Conservation (phyloP, 1,140 invertebrate species). For the Wasmannia auropunctata region DNA sequence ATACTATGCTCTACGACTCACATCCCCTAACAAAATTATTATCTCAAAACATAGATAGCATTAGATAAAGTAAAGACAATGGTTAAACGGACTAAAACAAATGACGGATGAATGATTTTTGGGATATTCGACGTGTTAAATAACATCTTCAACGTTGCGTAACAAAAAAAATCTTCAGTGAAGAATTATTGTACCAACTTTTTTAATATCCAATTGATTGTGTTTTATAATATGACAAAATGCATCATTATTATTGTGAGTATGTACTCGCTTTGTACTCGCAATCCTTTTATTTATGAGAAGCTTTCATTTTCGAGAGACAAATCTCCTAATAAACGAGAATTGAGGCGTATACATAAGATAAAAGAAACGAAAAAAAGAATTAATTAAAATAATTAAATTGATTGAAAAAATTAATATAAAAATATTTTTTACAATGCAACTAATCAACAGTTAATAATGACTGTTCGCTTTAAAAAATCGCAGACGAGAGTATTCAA, state of each 20-base stretch:
- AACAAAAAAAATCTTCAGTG: conserved; percentile 13
- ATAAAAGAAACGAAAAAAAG: not conserved
- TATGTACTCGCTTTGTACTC: not conserved
- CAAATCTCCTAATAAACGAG: not conserved
- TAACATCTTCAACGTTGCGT: conserved; percentile 6
- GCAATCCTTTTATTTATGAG: not conserved
- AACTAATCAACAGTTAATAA: not conserved
- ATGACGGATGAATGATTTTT: not conserved
- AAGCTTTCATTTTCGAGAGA: not conserved
- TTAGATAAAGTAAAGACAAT: not conserved
- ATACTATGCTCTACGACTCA: conserved; percentile 28
- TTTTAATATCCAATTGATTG: not conserved
- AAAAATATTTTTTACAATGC: not conserved
- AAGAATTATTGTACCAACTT: not conserved
- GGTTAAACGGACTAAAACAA: not conserved
- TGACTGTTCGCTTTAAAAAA: not conserved
- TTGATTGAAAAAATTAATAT: not conserved
- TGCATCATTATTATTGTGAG: conserved; percentile 12
- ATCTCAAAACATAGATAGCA: not conserved
- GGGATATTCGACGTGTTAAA: not conserved
- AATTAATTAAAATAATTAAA: not conserved
- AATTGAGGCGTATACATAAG: not conserved
- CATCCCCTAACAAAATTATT: not conserved
- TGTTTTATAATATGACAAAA: not conserved
- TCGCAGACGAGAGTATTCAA: not conserved